Conservation (phyloP, 1,140 invertebrate species). For the Pristionchus pacificus region DNA sequence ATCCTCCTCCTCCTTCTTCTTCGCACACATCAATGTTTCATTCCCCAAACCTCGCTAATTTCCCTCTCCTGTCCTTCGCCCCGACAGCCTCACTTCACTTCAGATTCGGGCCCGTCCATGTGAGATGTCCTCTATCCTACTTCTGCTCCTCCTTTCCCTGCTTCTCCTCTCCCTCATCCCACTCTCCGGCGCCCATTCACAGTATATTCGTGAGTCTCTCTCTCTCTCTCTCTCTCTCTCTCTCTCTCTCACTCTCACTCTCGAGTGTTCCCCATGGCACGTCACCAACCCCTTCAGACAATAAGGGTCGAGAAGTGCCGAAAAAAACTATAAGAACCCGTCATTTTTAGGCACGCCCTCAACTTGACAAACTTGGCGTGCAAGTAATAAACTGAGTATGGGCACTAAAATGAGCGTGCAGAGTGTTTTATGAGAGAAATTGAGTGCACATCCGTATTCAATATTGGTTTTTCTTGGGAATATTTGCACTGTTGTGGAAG, state of each 20-base stretch:
- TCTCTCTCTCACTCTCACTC: not conserved
- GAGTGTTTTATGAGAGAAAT: too few relatives aligned
- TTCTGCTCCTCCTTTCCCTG: not conserved
- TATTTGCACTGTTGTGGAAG: too few relatives aligned
- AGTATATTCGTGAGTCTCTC: constrained; percentile 4
- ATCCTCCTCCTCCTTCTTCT: constrained; percentile 1
- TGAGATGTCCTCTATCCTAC: not conserved
- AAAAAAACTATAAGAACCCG: not conserved
- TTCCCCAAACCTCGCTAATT: not conserved
- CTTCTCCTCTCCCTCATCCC: not conserved
- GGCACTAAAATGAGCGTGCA: too few relatives aligned
- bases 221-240: constrained; percentile 1
- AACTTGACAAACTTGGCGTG: too few relatives aligned
- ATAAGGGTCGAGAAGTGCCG: not conserved
- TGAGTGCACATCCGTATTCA: too few relatives aligned
- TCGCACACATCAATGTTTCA: not conserved
- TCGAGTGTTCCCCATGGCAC: not conserved
- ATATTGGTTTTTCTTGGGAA: too few relatives aligned
- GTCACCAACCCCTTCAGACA: not conserved
- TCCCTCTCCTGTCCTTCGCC: not conserved
- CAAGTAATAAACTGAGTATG: too few relatives aligned
- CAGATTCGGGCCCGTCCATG: too few relatives aligned
- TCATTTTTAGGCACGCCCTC: not conserved
- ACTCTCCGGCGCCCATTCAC: not conserved
- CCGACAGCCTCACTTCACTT: too few relatives aligned